phyloP scores from a whole-genome alignment of 1,140 invertebrate genomes.

The Hermetia illucens region DNA sequence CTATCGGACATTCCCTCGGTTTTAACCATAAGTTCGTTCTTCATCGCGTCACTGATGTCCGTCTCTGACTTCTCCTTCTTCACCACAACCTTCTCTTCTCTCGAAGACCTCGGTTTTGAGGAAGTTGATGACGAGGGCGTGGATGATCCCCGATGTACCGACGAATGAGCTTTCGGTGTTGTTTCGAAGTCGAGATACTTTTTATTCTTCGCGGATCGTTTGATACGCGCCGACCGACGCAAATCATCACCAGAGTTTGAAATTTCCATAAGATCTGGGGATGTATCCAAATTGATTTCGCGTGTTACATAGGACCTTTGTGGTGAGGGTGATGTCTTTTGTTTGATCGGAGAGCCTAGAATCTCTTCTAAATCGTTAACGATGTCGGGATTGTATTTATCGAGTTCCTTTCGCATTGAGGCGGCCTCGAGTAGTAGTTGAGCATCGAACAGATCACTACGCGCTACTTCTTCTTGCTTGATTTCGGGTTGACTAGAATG shows the following conservation, averaged over 20 bases:
- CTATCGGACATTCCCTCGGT: conserved; percentile 10
- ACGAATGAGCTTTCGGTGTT: conserved; percentile 9
- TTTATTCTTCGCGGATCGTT: conserved; percentile 14
- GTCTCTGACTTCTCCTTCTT: background rate
- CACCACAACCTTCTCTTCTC: background rate
- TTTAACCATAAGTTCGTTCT: background rate
- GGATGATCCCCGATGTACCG: background rate
- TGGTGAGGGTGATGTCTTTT: conserved; percentile 11
- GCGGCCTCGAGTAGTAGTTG: conserved; percentile 19
- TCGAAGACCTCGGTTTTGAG: conserved; percentile 1
- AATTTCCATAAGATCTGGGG: conserved; percentile 17
- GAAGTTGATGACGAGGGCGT: background rate
- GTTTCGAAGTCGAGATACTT: conserved; percentile 14
- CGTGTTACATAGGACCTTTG: conserved; percentile 8
- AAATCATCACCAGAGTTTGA: conserved; percentile 20
- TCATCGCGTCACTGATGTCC: background rate
- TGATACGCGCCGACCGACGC: conserved; percentile 4
- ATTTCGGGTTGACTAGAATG: conserved; percentile 27
- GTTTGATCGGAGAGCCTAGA: conserved; percentile 23
- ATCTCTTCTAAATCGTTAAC: conserved; percentile 30
- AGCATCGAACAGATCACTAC: conserved; percentile 17
- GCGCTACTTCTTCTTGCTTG: conserved; percentile 16
- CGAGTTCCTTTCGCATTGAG: conserved; percentile 15
- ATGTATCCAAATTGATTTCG: conserved; percentile 27
- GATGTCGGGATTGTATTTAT: conserved; percentile 24